Conservation (phyloP, 2,113 vertebrate genomes). For the Sinocyclocheilus anshuiensis region DNA sequence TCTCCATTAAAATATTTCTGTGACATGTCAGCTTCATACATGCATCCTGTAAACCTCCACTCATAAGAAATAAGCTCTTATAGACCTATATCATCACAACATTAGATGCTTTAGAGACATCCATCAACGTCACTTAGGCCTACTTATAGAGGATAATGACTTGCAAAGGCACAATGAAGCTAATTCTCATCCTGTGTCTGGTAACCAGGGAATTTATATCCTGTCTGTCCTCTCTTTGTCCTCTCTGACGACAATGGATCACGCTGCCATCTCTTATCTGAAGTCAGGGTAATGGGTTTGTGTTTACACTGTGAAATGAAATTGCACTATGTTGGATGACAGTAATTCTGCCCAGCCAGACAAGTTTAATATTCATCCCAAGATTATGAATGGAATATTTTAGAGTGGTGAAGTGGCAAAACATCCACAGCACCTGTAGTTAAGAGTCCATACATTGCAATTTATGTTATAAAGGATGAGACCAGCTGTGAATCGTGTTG, state of each 20-base stretch:
- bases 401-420: neutral
- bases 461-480: neutral
- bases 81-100: neutral
- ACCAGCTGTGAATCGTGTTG: neutral
- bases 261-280: constrained; percentile 7
- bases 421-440: neutral
- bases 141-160: constrained; percentile 20
- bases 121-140: constrained; percentile 6
- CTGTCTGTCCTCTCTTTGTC: constrained; percentile 25
- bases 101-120: neutral
- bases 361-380: neutral
- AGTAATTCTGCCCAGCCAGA: neutral
- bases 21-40: neutral
- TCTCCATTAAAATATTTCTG: neutral
- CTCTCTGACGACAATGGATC: neutral
- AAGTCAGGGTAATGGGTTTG: neutral
- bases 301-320: constrained; percentile 11
- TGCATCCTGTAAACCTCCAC: neutral
- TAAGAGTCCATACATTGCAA: neutral
- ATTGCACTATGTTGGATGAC: neutral
- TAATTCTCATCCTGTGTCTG: constrained; percentile 25
- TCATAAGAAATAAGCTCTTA: neutral
- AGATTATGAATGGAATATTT: neutral
- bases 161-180: neutral
- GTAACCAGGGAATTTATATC: constrained; percentile 28